Base-by-base conservation (phyloP, 2,888 invertebrate genomes). In the Pachymerium ferrugineum region DNA sequence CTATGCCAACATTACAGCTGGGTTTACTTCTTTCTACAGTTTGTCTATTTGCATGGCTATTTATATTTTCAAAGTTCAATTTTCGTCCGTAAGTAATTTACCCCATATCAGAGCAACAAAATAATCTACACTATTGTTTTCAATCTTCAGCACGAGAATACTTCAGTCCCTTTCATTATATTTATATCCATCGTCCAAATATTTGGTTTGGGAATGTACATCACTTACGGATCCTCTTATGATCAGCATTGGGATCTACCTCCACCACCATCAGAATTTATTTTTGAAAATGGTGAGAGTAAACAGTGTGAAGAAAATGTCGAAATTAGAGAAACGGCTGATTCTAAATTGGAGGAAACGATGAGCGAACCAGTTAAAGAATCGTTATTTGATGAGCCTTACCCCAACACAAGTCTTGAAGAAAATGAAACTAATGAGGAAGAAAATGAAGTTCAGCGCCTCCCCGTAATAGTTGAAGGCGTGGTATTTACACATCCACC, bases 161-260 rank as follows among this genome's bases (percentile, higher is more conserved):
- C 62, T 0, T 28, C 22, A 8, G 22, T 62, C 28, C 28, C 62
- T 0, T 62, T 62, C 12, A 62, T 62, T 3, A 14, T 62, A 28
- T 62, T 62, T 12, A 62, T 62, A 12, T 22, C 62, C 22, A 62
- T 62, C 12, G 62, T 62, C 28, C 62, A 62, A 28, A 25, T 62
- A 0, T 62, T 62, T 62, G 62, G 62, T 14, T 22, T 62, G 10
- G 22, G 22, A 4, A 62, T 62, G 28, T 62, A 62, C 62, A 28
- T 28, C 10, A 28, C n/a, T 1, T 62, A 62, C 12, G 62, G 62
- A 28, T 62, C 62, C n/a, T 6, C 62, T 2, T 28, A 62, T 8
- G 62, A 62, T 28, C 62, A 62, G n/a, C 62, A 62, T 5, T 62
- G 62, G 62, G 62, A 62, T 28, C n/a, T 62, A 28, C 62, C 62